These are phyloP conservation scores for Stenolophus ochropezus DNA, from an alignment of 2,888 invertebrate species.

Conservation along the genomic window DNA sequence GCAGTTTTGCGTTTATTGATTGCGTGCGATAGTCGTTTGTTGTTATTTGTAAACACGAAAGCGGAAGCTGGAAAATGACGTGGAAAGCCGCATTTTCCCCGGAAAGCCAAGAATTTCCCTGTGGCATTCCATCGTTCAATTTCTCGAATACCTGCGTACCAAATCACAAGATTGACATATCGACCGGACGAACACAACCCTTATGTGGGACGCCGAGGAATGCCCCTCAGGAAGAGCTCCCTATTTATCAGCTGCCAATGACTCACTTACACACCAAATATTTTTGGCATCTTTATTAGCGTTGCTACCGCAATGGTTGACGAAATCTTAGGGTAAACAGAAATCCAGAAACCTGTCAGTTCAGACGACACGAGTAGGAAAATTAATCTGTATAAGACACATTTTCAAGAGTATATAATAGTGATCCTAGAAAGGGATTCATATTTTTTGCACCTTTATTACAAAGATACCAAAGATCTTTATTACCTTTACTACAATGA, in stretches of 20 bases:
- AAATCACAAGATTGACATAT: slow-evolving; percentile 53
- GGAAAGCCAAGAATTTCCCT: slow-evolving; percentile 52
- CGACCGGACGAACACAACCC: slow-evolving; percentile 24
- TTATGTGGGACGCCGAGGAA: slow-evolving; percentile 37
- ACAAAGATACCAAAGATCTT: no score
- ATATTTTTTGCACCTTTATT: no score
- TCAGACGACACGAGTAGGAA: no score
- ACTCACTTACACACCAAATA: neutral
- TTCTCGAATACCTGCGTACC: slow-evolving; percentile 47
- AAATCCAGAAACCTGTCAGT: no score
- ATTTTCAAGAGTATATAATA: no score
- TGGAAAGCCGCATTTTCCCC: slow-evolving; percentile 48
- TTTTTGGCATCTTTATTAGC: neutral
- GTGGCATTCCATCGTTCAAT: slow-evolving; percentile 47
- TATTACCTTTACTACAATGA: no score
- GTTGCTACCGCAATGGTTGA: neutral
- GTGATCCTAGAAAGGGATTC: no score
- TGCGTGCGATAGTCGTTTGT: slow-evolving; percentile 16
- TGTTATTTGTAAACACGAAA: slow-evolving; percentile 43
- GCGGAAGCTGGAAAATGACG: slow-evolving; percentile 39
- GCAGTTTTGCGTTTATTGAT: slow-evolving; percentile 28
- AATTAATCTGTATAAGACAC: no score
- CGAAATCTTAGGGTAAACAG: no score
- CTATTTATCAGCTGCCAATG: neutral
- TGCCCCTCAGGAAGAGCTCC: neutral